Evolutionary conservation across 2,888 invertebrate species (phyloP), one percentile per base, ranked within the genome.

Genomic region (Platycheirus rosarum): DNA sequence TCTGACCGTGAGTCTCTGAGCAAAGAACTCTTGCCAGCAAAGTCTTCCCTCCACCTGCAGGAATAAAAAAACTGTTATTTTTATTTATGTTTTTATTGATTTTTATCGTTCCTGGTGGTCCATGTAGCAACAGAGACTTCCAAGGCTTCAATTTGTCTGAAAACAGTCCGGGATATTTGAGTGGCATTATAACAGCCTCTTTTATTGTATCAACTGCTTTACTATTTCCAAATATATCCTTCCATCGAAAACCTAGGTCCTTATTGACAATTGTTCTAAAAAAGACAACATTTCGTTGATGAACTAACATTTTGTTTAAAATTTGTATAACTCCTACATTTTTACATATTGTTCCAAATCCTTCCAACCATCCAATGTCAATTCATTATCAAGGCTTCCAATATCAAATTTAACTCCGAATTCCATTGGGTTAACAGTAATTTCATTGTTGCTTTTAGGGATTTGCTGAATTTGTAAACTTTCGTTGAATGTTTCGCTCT

Each of bases 11-110:
- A 84, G 95, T 95, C 90, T 97, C 96, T 0, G 94, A 93, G 3
- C 97, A 97, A 1, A 97, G 93, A 0, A 97, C 97, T 89, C 95
- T 95, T 0, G 98, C 98, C 85, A 98, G 90, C 88, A 97, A 91
- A 0, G 98, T 98, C 91, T 98, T 98, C 85, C 96, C 97, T 29
- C 95, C 95, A 85, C 96, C 96, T 86, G 32, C 53, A 55, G 32
- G 20, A 26, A 26, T 9, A 37, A 9, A 51, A n/a, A 14, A 26
- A 6, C 6, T 20, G n/a, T n/a, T n/a, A n/a, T n/a, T n/a, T n/a
- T n/a, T n/a, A n/a, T n/a, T n/a, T n/a, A n/a, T n/a, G n/a, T n/a
- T n/a, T n/a, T n/a, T n/a, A n/a, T n/a, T n/a, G n/a, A n/a, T n/a
- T 11, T 46, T 32, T 49, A 23, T 7, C 63, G 65, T 68, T 75